Evolutionary conservation across 92 coral and sea anemone genomes (phyloP), one percentile per base, ranked within the genome.

Genomic region (Parazoanthus atlanticus): DNA sequence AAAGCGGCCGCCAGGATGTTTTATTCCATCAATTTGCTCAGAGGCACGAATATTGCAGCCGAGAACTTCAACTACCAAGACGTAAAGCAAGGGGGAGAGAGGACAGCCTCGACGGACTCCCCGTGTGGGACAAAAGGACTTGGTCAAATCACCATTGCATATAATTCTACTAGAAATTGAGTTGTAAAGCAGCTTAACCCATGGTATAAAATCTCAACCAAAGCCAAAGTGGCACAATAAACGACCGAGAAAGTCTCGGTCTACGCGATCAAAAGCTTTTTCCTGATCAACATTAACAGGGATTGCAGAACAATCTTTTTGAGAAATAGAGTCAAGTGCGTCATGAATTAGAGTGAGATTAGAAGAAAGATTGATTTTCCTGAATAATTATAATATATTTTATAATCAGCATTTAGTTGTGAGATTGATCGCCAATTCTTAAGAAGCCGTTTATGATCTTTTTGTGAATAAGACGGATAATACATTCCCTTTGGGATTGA

Each of bases 371-470:
- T 19, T 79, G 69, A 8, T 52, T 79, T 13, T 49, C 26, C 29
- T 52, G 84, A 3, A 52, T 34, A 23, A 52, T 28, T 78, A 5
- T 67, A 67, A 49, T 66, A 43, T 1, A 76, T 30, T 34, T 76
- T 79, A 29, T 79, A 52, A 30, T 79, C 40, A 1, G 46, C 26
- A 29, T 79, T 79, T 1, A 79, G 41, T 0, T 52, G 17, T 2
- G 83, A 79, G 2, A 78, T 46, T 13, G 82, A 38, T 0, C 82
- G 82, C 82, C 82, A 78, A 52, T 78, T 78, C 2, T 78, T 79
- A 5, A 78, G 38, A 8, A 6, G 0, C 1, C 82, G 66, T 13
- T 26, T 28, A 6, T 78, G 66, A n/a, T 78, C 21, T 78, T 43
- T n/a, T 78, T 47, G 8, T 8, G 7, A 0, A 78, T 9, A 4